Conservation (phyloP, 2,888 invertebrate species). For the Lysandra bellargus region DNA sequence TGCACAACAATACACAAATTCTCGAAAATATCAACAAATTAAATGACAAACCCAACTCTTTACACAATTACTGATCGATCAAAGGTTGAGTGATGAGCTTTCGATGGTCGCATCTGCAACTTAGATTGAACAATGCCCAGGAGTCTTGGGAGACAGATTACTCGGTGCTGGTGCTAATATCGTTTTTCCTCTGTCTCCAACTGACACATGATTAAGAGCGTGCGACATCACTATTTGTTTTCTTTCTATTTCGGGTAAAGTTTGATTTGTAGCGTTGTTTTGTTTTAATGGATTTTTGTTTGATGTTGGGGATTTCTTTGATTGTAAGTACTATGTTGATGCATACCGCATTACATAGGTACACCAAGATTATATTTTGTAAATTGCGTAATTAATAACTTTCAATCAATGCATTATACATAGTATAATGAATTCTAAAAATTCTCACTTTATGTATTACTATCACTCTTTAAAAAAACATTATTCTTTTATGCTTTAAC, state of each 20-base stretch:
- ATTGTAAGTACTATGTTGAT: not conserved
- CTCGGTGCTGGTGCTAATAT: constrained; percentile 45
- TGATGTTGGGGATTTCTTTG: not conserved
- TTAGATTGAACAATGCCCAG: constrained; percentile 59
- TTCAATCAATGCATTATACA: no score
- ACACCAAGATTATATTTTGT: no score
- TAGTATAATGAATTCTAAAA: no score
- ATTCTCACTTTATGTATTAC: no score
- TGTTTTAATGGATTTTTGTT: not conserved
- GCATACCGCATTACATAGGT: no score
- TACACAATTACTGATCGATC: constrained; percentile 11
- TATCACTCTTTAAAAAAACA: no score
- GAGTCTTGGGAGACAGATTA: constrained; percentile 58
- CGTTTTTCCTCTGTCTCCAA: constrained; percentile 38
- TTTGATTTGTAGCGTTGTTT: not conserved
- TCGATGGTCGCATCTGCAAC: constrained; percentile 73
- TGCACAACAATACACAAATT: no score
- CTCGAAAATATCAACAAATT: no score
- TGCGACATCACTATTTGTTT: constrained; percentile 35
- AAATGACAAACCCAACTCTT: not conserved
- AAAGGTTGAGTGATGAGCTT: constrained; percentile 49
- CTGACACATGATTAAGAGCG: constrained; percentile 36
- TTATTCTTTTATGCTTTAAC: no score
- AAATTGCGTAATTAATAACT: no score
- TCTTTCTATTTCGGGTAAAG: not conserved